Conservation (phyloP, 2,888 invertebrate genomes). For the Creontiades dilutus region DNA sequence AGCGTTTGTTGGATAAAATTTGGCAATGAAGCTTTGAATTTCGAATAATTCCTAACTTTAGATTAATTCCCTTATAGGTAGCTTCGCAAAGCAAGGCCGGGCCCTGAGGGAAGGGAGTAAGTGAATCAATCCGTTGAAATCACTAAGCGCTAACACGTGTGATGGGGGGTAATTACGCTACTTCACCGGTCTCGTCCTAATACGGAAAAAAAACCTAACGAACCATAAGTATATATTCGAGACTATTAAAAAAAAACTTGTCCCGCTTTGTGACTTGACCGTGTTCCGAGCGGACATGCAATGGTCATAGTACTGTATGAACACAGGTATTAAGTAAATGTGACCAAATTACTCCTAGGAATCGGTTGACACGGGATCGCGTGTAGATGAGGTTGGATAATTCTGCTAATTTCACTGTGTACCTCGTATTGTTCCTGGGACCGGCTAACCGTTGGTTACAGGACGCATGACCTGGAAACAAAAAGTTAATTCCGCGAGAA, state of each 20-base stretch:
- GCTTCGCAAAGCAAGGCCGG: no score
- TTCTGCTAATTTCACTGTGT: slow-evolving; percentile 18
- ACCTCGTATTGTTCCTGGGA: slow-evolving; percentile 15
- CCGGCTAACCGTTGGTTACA: slow-evolving; percentile 21
- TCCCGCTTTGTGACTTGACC: slow-evolving; percentile 23
- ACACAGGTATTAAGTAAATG: slow-evolving; percentile 39
- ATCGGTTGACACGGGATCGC: slow-evolving; percentile 42
- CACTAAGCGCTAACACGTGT: background rate
- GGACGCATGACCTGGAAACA: slow-evolving; percentile 37
- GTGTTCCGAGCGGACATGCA: slow-evolving; percentile 5
- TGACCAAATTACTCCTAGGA: slow-evolving; percentile 40
- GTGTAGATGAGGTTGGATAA: slow-evolving; percentile 42
- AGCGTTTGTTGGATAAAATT: no score
- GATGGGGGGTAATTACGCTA: slow-evolving; percentile 19
- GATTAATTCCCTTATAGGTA: no score
- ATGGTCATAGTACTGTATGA: slow-evolving; percentile 12
- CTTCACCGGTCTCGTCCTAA: background rate
- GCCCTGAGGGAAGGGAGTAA: no score
- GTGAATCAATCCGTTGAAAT: background rate
- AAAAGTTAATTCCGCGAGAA: slow-evolving; percentile 17
- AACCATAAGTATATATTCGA: background rate
- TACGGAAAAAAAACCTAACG: background rate
- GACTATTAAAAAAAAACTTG: slow-evolving; percentile 24
- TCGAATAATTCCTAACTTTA: no score
- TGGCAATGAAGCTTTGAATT: no score